These are phyloP conservation scores for Brachionus manjavacas DNA, from an alignment of 1,140 invertebrate genomes.

Conservation along the genomic window DNA sequence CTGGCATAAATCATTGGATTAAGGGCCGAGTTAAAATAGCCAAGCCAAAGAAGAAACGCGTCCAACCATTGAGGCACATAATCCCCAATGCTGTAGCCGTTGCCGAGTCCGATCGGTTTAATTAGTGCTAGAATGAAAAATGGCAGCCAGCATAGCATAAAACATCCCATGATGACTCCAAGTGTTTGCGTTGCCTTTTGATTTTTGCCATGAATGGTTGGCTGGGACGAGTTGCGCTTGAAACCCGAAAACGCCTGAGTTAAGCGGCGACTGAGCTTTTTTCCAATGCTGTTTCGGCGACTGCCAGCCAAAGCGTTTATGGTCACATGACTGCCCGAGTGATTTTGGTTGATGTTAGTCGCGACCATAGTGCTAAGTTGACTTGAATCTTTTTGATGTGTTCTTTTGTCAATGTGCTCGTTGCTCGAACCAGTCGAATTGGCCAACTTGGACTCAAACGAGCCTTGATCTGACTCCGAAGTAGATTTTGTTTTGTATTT, in stretches of 20 bases:
- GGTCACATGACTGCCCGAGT: not conserved
- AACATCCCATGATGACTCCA: slow-evolving; percentile 63
- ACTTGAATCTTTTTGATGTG: not conserved
- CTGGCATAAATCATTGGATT: slow-evolving; percentile 62
- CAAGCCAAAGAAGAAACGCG: slow-evolving; percentile 57
- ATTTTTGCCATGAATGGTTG: slow-evolving; percentile 26
- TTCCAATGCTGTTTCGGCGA: not conserved
- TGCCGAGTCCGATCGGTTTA: slow-evolving; percentile 49
- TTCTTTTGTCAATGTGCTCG: not conserved
- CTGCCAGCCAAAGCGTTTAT: not conserved
- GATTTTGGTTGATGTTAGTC: not conserved
- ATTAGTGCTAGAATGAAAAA: slow-evolving; percentile 64
- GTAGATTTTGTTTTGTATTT: not conserved
- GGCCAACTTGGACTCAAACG: not conserved
- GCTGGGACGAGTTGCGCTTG: not conserved
- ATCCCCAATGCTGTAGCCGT: not conserved
- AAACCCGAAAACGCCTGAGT: slow-evolving; percentile 8
- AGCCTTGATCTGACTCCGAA: not conserved
- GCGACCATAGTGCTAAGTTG: not conserved
- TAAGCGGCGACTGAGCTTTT: not conserved
- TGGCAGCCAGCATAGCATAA: slow-evolving; percentile 63
- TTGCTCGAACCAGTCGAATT: not conserved
- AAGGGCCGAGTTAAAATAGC: slow-evolving; percentile 60
- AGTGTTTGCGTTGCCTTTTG: slow-evolving; percentile 78
- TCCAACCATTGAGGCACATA: slow-evolving; percentile 54